Base-by-base conservation (phyloP, 2,113 vertebrate species). In the Cromileptes altivelis region DNA sequence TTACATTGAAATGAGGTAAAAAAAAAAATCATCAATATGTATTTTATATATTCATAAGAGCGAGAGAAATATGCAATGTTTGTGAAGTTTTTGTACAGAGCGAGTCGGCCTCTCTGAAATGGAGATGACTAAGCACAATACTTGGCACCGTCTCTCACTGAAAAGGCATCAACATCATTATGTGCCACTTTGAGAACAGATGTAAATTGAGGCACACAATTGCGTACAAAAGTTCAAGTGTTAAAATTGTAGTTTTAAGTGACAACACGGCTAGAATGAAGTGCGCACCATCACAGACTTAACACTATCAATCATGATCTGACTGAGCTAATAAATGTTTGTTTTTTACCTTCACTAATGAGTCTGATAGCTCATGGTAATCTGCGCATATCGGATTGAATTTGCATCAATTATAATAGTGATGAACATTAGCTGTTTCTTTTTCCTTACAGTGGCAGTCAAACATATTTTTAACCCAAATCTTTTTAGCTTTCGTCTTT, bases 351-450 rank as follows among this genome's bases (percentile, higher is more conserved):
- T 69, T 56, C 50, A 14, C 33, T 64, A 62, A 60, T 75, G 33
- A 65, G 53, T 21, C 19, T 12, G 21, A 64, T 13, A 57, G 47
- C 71, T 61, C 53, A 80, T 68, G 67, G 27, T 71, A 78, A 76
- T 80, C 71, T 47, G 6, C 23, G 23, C 19, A 75, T 47, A 11
- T 65, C 60, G 64, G 11, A 81, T 15, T 74, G 42, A 19, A 69
- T 83, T 73, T 42, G 55, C 58, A 58, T 57, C 21, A 52, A 25
- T 68, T 68, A 49, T 15, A 49, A 68, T 23, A 58, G 61, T 68
- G 30, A 27, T 63, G 70, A 78, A 64, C 69, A 63, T 73, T 27
- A 61, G 17, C 57, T 62, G 50, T 71, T 88, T 88, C 6, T 75
- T 37, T 37, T 37, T 37, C 6, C 64, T 74, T 56, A 4, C 27